A percentile compares a stretch with the other conserved stretches of the same genome.
These are phyloP conservation scores for Dendronephthya gigantea DNA, from an alignment of 64 coral and sea anemone genomes.

Conservation along the genomic window DNA sequence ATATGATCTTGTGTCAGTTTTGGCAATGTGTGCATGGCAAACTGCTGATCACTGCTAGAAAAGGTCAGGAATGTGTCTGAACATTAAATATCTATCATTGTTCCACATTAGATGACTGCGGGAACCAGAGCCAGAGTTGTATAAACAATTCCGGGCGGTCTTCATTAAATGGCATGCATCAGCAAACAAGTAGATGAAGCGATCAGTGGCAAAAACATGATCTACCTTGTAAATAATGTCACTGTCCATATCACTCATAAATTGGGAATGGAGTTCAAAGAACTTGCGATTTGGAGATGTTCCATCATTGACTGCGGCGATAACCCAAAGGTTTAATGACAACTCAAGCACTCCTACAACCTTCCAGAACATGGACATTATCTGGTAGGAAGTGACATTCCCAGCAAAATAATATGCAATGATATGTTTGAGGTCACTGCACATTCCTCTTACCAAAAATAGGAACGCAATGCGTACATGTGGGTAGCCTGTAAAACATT, in stretches of 20 bases:
- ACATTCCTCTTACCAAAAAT: too few relatives aligned
- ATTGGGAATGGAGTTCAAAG: not conserved
- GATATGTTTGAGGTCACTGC: slow-evolving; percentile 17
- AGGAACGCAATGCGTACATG: too few relatives aligned
- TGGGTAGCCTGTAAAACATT: too few relatives aligned
- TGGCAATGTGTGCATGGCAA: too few relatives aligned
- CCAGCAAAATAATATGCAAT: slow-evolving; percentile 15
- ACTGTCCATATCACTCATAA: not conserved
- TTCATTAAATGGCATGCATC: slow-evolving; percentile 21
- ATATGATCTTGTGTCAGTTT: too few relatives aligned
- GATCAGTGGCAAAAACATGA: slow-evolving; percentile 18
- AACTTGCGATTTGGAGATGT: slow-evolving; percentile 10
- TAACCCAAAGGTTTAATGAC: not conserved
- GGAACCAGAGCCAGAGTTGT: slow-evolving; percentile 13
- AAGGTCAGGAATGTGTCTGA: too few relatives aligned
- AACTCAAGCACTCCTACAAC: slow-evolving; percentile 14
- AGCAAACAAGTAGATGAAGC: slow-evolving; percentile 21
- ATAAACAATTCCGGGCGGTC: slow-evolving; percentile 16
- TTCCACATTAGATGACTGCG: slow-evolving; percentile 28
- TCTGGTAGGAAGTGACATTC: slow-evolving; percentile 9
- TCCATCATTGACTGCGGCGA: slow-evolving; percentile 27
- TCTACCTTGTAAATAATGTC: not conserved
- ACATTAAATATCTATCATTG: not conserved
- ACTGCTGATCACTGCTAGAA: too few relatives aligned
- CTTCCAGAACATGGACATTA: slow-evolving; percentile 21